Evolutionary conservation across 2,797 vertebrate genomes (phyloP), one percentile per base, ranked within the genome.

Genomic region (Anguilla megastoma): DNA sequence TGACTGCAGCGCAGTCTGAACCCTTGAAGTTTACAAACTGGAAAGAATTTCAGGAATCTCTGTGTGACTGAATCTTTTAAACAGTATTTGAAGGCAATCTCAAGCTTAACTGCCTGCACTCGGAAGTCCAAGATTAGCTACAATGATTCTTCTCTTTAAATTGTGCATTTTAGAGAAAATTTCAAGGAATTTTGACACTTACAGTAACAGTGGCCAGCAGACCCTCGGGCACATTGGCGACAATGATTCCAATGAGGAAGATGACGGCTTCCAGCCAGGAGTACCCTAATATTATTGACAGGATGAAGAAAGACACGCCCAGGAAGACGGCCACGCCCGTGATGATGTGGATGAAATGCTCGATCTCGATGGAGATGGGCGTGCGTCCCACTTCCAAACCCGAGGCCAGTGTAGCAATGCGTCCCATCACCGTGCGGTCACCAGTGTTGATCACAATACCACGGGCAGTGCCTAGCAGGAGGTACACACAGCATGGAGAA

Each of bases 171-270:
- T n/a, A 82, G 9, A 84, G 12, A 54, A 45, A 50, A 36, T 80
- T 48, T 88, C 52, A 69, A 30, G 24, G 24, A 3, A 27, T 14
- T 41, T 71, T 74, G 83, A 2, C 27, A 90, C 96, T 96, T 90
- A 97, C 97, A 45, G 97, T 97, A 91, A 97, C 97, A 0, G 97
- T 97, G 87, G 97, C 97, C 84, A 97, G 96, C 90, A 97, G 91
- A 48, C 97, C 97, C 88, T 97, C 97, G 0, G 97, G 97, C 71
- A 97, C 97, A 0, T 97, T 97, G 90, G 97, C 97, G 0, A 98
- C 97, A 60, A 98, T 98, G 93, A 97, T 98, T 9, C 97, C 97
- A 0, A 98, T 98, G 74, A 98, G 97, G 92, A 98, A 98, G 90
- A 98, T 97, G 85, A 97, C 97, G 0, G 97, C 97, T 87, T 97